A percentile compares a stretch with the other conserved stretches of the same genome.
Conservation (phyloP, 1,140 invertebrate genomes). For the Drosophila albomicans region DNA sequence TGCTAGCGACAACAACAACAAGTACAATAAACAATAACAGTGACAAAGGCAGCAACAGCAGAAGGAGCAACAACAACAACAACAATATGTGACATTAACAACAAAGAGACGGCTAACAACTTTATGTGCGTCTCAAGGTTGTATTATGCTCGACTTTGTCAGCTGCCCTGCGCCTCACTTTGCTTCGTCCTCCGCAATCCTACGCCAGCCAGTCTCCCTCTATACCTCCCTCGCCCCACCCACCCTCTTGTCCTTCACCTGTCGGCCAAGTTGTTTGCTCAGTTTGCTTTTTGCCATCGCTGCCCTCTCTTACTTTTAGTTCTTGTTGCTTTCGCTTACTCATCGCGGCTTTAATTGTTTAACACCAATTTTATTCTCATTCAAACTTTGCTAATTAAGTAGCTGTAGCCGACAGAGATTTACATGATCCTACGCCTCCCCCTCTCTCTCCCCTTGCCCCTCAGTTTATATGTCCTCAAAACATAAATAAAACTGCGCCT, state of each 20-base stretch:
- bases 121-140: slow-evolving; percentile 47
- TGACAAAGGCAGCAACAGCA: slow-evolving; percentile 31
- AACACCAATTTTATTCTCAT: slow-evolving; percentile 54
- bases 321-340: slow-evolving; percentile 16
- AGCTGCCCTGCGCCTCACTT: background rate
- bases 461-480: slow-evolving; percentile 1
- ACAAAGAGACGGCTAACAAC: slow-evolving; percentile 35
- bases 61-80: slow-evolving; percentile 47
- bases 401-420: slow-evolving; percentile 47
- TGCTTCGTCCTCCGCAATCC: too few relatives aligned
- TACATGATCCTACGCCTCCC: background rate
- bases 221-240: too few relatives aligned
- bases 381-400: slow-evolving; percentile 71
- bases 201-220: background rate
- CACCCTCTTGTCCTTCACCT: background rate
- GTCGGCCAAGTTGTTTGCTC: slow-evolving; percentile 11
- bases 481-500: slow-evolving; percentile 27
- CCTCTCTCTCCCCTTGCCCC: too few relatives aligned
- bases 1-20: slow-evolving; percentile 53
- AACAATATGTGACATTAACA: slow-evolving; percentile 37
- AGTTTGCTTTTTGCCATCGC: slow-evolving; percentile 10
- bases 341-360: slow-evolving; percentile 53
- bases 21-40: slow-evolving; percentile 46
- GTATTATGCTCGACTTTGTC: slow-evolving; percentile 13
- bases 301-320: background rate